Percentiles rank a stretch among this genome's conserved stretches.
Evolutionary conservation across 2,113 vertebrate species (phyloP).

Genomic region (Megaceryle maxima): DNA sequence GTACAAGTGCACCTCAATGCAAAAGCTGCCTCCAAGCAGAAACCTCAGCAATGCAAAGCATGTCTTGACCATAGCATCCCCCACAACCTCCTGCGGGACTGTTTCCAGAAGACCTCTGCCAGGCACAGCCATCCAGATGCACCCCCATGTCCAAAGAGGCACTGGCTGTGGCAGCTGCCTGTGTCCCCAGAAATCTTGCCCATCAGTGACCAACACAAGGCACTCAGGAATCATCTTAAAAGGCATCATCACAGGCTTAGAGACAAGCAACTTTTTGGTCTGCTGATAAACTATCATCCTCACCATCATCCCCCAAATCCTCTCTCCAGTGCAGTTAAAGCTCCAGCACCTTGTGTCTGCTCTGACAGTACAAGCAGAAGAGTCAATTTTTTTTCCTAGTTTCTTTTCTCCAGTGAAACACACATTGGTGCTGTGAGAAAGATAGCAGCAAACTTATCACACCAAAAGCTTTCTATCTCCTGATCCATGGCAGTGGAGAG

Average conservation of each 20-base stretch:
- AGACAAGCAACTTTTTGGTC: background rate
- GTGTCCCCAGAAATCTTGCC: background rate
- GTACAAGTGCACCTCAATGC: background rate
- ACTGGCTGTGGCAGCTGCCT: background rate
- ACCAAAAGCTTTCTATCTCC: background rate
- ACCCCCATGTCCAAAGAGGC: background rate
- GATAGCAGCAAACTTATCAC: background rate
- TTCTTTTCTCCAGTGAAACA: background rate
- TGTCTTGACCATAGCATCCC: background rate
- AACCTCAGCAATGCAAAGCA: background rate
- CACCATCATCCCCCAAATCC: background rate
- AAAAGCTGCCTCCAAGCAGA: background rate
- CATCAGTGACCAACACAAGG: background rate
- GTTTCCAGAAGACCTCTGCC: background rate
- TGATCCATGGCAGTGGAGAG: background rate
- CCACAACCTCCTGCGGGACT: background rate
- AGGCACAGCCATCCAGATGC: background rate
- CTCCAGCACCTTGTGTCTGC: background rate
- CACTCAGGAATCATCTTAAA: background rate
- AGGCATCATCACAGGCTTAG: background rate
- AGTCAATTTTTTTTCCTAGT: background rate
- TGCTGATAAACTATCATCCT: background rate
- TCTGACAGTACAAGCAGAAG: background rate
- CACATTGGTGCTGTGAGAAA: background rate
- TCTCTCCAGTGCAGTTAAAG: background rate